Conservation (phyloP, 2,113 vertebrate species). For the Ifrita kowaldi region DNA sequence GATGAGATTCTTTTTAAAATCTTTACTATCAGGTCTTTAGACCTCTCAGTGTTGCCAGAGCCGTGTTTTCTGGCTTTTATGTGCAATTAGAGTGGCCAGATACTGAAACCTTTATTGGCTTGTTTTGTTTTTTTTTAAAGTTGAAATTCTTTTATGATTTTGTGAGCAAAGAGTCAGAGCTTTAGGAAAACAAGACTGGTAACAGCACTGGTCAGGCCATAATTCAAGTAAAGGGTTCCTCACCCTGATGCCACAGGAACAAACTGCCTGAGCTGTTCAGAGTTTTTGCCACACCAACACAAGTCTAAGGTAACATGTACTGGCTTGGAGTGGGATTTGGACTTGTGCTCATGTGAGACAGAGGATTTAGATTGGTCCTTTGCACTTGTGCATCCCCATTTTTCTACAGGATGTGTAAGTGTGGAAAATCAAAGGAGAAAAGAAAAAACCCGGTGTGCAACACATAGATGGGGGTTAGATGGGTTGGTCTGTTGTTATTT, state of each 20-base stretch:
- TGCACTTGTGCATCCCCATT: neutral
- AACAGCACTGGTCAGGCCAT: neutral
- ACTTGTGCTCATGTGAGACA: neutral
- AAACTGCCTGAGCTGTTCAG: neutral
- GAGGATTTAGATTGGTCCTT: neutral
- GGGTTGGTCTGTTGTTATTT: neutral
- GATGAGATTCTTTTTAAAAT: neutral
- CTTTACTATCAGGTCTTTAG: neutral
- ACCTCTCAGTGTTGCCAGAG: neutral
- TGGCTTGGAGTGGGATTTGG: neutral
- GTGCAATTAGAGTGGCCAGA: neutral
- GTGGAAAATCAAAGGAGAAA: neutral
- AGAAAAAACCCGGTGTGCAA: rapidly evolving
- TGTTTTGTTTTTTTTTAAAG: neutral
- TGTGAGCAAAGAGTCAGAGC: neutral
- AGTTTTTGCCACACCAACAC: neutral
- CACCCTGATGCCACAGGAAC: neutral
- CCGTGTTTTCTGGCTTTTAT: neutral
- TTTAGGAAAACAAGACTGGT: neutral
- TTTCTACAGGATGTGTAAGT: neutral
- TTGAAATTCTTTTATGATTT: neutral
- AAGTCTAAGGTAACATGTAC: neutral
- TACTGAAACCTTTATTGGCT: neutral
- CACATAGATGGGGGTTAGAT: neutral
- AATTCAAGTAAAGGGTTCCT: neutral